These are phyloP conservation scores for Cuniculus paca DNA, from an alignment of 2,797 vertebrate species.

Conservation along the genomic window DNA sequence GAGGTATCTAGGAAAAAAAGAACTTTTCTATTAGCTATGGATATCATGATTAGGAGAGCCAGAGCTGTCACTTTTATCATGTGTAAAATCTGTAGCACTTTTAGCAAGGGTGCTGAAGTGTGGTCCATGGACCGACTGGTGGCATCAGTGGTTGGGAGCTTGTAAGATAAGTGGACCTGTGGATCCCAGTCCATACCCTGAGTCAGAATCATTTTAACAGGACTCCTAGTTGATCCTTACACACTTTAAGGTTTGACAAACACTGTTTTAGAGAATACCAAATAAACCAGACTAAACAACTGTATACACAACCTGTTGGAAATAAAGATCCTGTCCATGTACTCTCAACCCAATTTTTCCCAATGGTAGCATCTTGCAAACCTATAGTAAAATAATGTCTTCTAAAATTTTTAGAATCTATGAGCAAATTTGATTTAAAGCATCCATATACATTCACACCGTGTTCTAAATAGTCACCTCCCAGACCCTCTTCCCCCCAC, in stretches of 20 bases:
- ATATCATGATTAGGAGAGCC: background rate
- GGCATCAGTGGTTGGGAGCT: background rate
- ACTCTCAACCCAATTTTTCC: background rate
- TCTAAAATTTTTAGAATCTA: background rate
- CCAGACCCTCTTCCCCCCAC: background rate
- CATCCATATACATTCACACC: background rate
- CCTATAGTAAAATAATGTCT: background rate
- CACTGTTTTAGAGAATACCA: background rate
- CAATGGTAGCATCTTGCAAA: background rate
- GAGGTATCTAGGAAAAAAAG: background rate
- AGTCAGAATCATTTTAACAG: background rate
- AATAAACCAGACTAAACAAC: background rate
- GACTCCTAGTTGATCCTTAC: background rate
- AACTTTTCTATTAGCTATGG: background rate
- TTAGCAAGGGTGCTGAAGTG: background rate
- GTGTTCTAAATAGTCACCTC: background rate
- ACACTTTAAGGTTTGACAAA: background rate
- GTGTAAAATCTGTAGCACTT: background rate
- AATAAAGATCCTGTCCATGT: background rate
- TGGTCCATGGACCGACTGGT: background rate
- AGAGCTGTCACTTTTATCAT: background rate
- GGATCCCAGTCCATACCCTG: background rate
- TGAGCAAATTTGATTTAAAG: constrained; percentile 1
- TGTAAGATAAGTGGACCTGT: background rate
- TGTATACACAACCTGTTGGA: background rate